phyloP scores from a whole-genome alignment of 2,113 vertebrate species.

The Chiloscyllium plagiosum region DNA sequence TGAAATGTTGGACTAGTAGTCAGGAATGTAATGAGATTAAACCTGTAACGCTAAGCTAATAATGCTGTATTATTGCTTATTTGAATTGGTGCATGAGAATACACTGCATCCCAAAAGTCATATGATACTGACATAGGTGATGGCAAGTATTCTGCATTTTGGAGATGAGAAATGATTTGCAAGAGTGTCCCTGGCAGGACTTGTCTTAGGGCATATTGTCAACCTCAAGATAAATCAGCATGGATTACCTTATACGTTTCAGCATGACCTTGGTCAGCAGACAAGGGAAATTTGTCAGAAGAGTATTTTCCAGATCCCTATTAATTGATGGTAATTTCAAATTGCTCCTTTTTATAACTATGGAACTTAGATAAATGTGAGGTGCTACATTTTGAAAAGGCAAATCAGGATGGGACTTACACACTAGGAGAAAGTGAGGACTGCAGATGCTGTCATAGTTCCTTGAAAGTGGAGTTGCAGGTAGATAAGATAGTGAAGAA shows the following conservation, averaged over 20 bases:
- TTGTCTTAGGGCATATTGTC: not conserved
- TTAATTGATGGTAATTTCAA: constrained; percentile 4
- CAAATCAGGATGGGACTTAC: no score
- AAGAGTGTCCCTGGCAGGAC: not conserved
- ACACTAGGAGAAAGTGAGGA: no score
- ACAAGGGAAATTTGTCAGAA: not conserved
- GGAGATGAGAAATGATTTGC: not conserved
- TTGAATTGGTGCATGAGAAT: not conserved
- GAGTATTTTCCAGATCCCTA: not conserved
- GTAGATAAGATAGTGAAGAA: no score
- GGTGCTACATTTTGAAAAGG: no score
- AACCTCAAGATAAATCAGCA: not conserved
- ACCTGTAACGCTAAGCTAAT: not conserved
- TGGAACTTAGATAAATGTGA: no score
- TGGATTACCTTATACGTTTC: not conserved
- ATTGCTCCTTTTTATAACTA: not conserved
- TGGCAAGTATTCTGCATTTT: not conserved
- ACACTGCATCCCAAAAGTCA: not conserved
- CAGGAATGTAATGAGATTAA: not conserved
- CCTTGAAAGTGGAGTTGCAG: no score
- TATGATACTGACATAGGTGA: not conserved
- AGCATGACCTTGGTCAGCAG: not conserved
- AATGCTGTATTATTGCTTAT: not conserved
- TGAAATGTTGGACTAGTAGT: not conserved
- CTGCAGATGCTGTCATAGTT: no score